Base-by-base conservation (phyloP, 2,797 vertebrate genomes). In the Uromys caudimaculatus region DNA sequence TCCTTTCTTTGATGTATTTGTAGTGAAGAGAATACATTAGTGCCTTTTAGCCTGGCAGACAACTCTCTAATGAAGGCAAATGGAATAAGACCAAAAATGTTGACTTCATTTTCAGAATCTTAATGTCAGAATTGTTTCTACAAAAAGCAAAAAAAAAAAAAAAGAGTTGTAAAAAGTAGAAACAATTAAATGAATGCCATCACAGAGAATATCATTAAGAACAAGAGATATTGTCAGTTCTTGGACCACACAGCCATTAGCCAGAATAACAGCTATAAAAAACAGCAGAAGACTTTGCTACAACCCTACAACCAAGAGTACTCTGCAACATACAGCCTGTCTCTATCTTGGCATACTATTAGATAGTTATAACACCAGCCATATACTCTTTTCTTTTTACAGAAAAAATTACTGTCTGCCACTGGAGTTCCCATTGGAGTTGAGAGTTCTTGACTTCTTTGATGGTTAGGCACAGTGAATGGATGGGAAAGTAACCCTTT, bases 1-100 rank as follows among this genome's bases (percentile, higher is more conserved):
- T 96, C 96, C 86, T 96, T 98, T 94, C 98, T 98, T 98, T 98
- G 97, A 98, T 98, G 96, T 97, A 6, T 97, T 97, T 97, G 97
- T 97, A 98, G 97, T 97, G 98, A 97, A 94, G 94, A 95, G 96
- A 98, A 97, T 96, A 96, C 97, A 97, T 98, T 98, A 98, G 97
- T 97, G 95, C 96, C 98, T 97, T 98, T 98, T 98, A 98, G 98
- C 96, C 98, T 95, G 86, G 91, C 95, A 94, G 94, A 6, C 5
- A 96, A 96, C 69, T 96, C 96, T 97, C 19, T 94, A 98, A 97
- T 71, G 60, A 81, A 96, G 96, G 79, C 95, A 98, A 98, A 97
- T 97, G 95, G 97, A 94, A 96, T 93, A 97, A 90, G 93, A 69
- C 94, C 95, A 95, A 98, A 69, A 93, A 71, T 88, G 41, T 97